These are phyloP conservation scores for Suillia variegata DNA, from an alignment of 2,888 invertebrate species.

Conservation along the genomic window DNA sequence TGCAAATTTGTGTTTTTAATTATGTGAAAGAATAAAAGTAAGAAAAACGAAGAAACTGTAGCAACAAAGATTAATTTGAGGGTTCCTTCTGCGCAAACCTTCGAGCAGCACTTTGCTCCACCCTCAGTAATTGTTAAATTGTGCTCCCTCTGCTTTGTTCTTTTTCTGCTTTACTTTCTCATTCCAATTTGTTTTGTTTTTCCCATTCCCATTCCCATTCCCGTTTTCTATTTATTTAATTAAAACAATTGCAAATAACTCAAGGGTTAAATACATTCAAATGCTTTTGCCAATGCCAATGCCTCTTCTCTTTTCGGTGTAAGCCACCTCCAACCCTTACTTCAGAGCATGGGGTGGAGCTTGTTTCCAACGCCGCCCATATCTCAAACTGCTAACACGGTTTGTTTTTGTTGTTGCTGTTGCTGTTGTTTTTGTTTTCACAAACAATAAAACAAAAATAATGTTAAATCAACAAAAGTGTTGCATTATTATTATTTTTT, in stretches of 20 bases:
- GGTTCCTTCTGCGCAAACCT: background rate
- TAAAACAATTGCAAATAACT: slow-evolving; percentile 45
- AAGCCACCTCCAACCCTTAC: too few relatives aligned
- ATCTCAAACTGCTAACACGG: too few relatives aligned
- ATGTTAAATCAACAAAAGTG: slow-evolving; percentile 27
- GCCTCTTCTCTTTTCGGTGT: too few relatives aligned
- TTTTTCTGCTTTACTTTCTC: background rate
- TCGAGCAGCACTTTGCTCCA: background rate
- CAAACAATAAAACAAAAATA: slow-evolving; percentile 22
- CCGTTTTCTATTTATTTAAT: slow-evolving; percentile 44
- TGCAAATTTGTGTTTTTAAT: slow-evolving; percentile 39
- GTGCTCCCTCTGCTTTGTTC: background rate
- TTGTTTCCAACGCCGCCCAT: background rate
- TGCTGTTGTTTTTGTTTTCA: slow-evolving; percentile 33
- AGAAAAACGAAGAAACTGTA: slow-evolving; percentile 3
- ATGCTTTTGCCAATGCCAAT: slow-evolving; percentile 7
- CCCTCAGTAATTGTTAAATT: too few relatives aligned
- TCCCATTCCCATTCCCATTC: background rate
- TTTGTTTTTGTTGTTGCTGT: too few relatives aligned
- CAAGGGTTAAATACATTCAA: slow-evolving; percentile 42
- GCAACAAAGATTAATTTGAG: slow-evolving; percentile 3
- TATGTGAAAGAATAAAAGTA: slow-evolving; percentile 28
- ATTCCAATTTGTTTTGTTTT: too few relatives aligned
- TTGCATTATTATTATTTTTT: too few relatives aligned
- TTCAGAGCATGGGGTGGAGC: slow-evolving; percentile 3